Base-by-base conservation (phyloP, 1,140 invertebrate species). In the Drosophila aff. region DNA sequence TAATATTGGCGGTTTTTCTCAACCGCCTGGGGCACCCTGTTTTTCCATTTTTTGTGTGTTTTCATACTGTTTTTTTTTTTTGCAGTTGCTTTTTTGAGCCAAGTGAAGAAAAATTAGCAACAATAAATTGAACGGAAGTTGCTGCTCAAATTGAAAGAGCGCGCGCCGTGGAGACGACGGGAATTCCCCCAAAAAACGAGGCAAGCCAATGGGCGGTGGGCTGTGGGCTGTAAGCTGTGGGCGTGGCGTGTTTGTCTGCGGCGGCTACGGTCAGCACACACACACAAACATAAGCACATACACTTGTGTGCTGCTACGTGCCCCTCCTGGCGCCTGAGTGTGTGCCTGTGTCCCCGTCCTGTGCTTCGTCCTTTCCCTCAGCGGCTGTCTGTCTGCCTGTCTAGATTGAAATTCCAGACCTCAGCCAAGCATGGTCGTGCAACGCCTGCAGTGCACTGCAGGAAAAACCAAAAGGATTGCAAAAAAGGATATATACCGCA, bases 41-140 rank as follows among this genome's bases (percentile, higher is more conserved):
- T 75, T 58, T 18, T 55, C 36, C 36, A 38, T 77, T 73, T 68
- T 31, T 18, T 10, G 43, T 50, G 41, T 43, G 41, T 43, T 43
- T 43, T 43, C 66, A 87, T 36, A 2, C 18, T 4, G 28, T 33
- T 36, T 8, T 8, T 53, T 15, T 47, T 15, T 21, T 53, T 15
- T 13, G 1, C n/a, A 15, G 7, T 28, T 50, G 15, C n/a, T 28
- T 50, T 76, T 73, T 79, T 26, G 49, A 18, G 49, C 50, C 77
- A 89, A 89, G 84, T 90, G 77, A 81, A 87, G 81, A 89, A 84
- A 90, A 89, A 90, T 90, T 90, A 90, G 85, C 65, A 67, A 80
- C 79, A 90, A 86, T 90, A 90, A 90, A 91, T 90, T 90, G 85
- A 91, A 76, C 85, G 85, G 85, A 89, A 90, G 85, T 89, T 81